These are phyloP conservation scores for Acronicta aceris DNA, from an alignment of 2,888 invertebrate genomes.

Conservation along the genomic window DNA sequence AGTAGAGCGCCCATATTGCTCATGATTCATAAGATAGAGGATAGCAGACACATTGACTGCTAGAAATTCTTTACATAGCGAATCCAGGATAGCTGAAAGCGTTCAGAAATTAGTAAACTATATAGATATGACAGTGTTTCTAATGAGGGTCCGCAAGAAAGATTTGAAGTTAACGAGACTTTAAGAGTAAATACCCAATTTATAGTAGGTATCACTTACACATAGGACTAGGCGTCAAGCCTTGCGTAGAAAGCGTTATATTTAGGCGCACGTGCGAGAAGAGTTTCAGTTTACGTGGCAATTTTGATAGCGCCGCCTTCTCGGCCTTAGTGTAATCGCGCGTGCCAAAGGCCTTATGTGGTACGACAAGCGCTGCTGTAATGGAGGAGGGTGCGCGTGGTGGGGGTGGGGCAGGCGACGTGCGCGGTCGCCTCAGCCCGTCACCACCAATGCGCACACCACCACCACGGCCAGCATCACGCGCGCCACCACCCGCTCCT, in stretches of 20 bases:
- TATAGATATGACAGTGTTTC: constrained; percentile 38
- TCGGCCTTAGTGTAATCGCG: constrained; percentile 93
- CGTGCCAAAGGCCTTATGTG: constrained; percentile 93
- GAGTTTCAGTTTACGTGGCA: constrained; percentile 91
- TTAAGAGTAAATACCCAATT: neutral
- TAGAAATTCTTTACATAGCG: constrained; percentile 96
- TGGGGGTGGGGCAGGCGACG: constrained; percentile 82
- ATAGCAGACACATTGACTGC: constrained; percentile 97
- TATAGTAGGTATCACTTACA: constrained; percentile 87
- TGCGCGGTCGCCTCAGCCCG: constrained; percentile 78
- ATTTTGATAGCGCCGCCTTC: constrained; percentile 90
- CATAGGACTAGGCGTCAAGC: constrained; percentile 93
- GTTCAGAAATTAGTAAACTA: constrained; percentile 67
- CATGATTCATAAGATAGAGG: constrained; percentile 98
- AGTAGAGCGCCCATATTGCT: constrained; percentile 97
- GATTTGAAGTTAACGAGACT: constrained; percentile 30
- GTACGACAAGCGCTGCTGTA: constrained; percentile 93
- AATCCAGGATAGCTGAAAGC: constrained; percentile 95
- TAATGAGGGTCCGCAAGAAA: constrained; percentile 37
- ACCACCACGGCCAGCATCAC: constrained; percentile 77
- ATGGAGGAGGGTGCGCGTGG: constrained; percentile 87
- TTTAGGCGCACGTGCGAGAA: constrained; percentile 92
- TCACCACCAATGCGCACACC: constrained; percentile 81
- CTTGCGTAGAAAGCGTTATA: constrained; percentile 92
- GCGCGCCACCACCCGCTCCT: constrained; percentile 69